Conservation (phyloP, 2,888 invertebrate species). For the Oscheius myriophilus region DNA sequence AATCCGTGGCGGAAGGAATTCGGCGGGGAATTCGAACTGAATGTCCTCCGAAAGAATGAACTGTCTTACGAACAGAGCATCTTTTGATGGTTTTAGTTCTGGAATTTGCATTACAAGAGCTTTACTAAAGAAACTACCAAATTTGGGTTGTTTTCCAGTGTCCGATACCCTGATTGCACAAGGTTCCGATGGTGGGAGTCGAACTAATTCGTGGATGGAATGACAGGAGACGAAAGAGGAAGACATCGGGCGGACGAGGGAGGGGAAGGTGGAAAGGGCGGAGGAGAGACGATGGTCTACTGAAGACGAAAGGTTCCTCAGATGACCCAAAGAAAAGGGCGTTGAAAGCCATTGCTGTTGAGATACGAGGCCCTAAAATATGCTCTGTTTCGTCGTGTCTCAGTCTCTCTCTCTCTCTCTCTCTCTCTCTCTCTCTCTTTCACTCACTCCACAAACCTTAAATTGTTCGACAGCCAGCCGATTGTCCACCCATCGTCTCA, state of each 20-base stretch:
- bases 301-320: slow-evolving; percentile 2
- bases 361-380: slow-evolving; percentile 1
- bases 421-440: background rate
- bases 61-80: slow-evolving; percentile 20
- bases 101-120: slow-evolving; percentile 5
- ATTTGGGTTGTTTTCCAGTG: slow-evolving; percentile 23
- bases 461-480: slow-evolving; percentile 2
- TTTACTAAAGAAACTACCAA: background rate
- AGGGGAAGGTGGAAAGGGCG: background rate
- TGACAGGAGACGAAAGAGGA: slow-evolving; percentile 17
- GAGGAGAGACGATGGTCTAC: background rate
- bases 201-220: slow-evolving; percentile 19
- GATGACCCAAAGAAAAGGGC: background rate
- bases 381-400: too few species aligned
- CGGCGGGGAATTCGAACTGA: slow-evolving; percentile 28
- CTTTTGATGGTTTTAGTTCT: slow-evolving; percentile 9
- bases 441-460: background rate
- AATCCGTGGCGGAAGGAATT: slow-evolving; percentile 26
- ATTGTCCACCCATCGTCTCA: slow-evolving; percentile 16
- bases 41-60: slow-evolving; percentile 24
- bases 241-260: slow-evolving; percentile 11
- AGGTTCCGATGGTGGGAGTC: slow-evolving; percentile 9
- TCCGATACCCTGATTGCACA: slow-evolving; percentile 22
- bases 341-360: slow-evolving; percentile 6
- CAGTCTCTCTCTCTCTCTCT: too few species aligned